Base-by-base conservation (phyloP, 2,113 vertebrate genomes). In the Heterochromis multidens region DNA sequence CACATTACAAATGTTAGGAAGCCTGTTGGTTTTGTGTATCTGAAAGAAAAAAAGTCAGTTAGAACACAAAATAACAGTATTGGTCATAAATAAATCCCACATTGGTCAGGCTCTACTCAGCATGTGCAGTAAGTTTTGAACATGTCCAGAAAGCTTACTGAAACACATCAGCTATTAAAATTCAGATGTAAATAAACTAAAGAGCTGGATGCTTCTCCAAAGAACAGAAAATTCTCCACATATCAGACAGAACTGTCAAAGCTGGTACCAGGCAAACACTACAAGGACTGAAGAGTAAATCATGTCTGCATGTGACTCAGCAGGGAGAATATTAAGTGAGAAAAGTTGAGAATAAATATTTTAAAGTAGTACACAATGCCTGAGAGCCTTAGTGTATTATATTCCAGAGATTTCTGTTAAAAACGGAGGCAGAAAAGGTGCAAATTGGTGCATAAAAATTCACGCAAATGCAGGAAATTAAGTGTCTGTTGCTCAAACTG, bases 171-270 rank as follows among this genome's bases (percentile, higher is more conserved):
- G 19, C 43, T 49, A 11, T 72, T 37, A 40, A 23, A 23, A 5
- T 65, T 14, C 1, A 23, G 62, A 14, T 23, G 6, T 23, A 13
- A 37, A 23, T 65, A 2, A 65, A 40, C 2, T 13, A 40, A 21
- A 11, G 17, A 49, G 23, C 65, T 19, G 40, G 23, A 4, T 70
- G 14, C 40, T 46, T 46, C 65, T 43, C 23, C 3, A 21, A 49
- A 72, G 70, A 52, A 54, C 52, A 52, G 17, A 8, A 49, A 72
- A 52, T 31, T 52, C 67, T 31, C 25, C 25, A 31, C 21, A 31
- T 74, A 74, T 52, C 25, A 49, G 67, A 31, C 43, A 72, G 65
- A 72, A 12, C 17, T 52, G 67, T 72, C 67, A 52, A 49, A 72
- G 25, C 43, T 49, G 25, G 25, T 52, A 21, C 25, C 25, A 52